A percentile compares a stretch with the other conserved stretches of the same genome.
These are phyloP conservation scores for Verasper variegatus DNA, from an alignment of 2,113 vertebrate species.

Conservation along the genomic window DNA sequence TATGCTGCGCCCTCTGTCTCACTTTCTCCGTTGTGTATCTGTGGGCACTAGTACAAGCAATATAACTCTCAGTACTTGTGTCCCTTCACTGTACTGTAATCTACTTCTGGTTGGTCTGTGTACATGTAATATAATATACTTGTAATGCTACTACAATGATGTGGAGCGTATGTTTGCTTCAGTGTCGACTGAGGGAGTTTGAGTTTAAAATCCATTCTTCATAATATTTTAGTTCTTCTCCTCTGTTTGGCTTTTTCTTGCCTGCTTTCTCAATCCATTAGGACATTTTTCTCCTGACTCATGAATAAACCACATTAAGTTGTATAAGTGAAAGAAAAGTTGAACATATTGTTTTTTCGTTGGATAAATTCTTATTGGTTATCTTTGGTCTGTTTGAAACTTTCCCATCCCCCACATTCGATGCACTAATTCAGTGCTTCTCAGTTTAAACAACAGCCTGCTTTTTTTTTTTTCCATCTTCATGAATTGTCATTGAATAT, in stretches of 20 bases:
- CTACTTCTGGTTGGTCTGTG: conserved; percentile 54
- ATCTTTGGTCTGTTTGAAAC: conserved; percentile 21
- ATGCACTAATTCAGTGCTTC: conserved; percentile 18
- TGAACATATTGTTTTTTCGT: conserved; percentile 51
- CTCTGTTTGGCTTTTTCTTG: conserved; percentile 14
- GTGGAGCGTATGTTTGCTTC: conserved; percentile 47
- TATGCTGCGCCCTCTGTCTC: conserved; percentile 72
- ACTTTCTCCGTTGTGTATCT: conserved; percentile 46
- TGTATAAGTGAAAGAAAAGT: conserved; percentile 27
- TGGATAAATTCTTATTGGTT: conserved; percentile 23
- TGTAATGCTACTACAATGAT: conserved; percentile 54
- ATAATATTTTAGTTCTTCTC: conserved; percentile 23
- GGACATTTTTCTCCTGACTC: conserved; percentile 27
- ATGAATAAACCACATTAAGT: conserved; percentile 21
- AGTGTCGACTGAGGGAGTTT: conserved; percentile 36
- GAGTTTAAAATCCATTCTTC: conserved; percentile 43
- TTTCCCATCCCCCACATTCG: conserved; percentile 18
- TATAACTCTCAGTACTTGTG: conserved; percentile 70
- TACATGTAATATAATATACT: conserved; percentile 18
- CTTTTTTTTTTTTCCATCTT: conserved; percentile 14
- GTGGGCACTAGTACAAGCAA: conserved; percentile 76
- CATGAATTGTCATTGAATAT: conserved; percentile 45
- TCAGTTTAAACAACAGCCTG: conserved; percentile 21
- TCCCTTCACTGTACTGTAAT: conserved; percentile 77
- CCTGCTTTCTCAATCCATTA: conserved; percentile 47